Percentiles rank a stretch among this genome's conserved stretches.
phyloP scores from a whole-genome alignment of 2,797 vertebrate species.

The Limosa lapponica region DNA sequence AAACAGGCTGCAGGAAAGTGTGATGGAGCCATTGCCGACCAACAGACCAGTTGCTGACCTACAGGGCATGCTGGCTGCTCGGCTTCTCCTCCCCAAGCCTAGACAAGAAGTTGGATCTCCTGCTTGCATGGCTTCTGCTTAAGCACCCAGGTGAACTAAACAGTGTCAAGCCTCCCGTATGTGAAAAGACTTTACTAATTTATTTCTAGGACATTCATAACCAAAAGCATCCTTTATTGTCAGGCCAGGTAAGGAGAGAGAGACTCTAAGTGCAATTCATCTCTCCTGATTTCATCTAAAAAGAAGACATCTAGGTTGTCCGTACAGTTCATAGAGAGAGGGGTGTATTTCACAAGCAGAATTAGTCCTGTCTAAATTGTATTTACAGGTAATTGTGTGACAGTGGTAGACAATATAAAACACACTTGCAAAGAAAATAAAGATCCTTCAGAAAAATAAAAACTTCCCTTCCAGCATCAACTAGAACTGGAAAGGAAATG shows the following conservation, averaged over 20 bases:
- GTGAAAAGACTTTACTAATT: not conserved
- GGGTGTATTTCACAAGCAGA: not conserved
- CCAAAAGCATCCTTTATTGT: not conserved
- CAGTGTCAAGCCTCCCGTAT: not conserved
- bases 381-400: not conserved
- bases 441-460: not conserved
- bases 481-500: not conserved
- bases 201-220: not conserved
- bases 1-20: not conserved
- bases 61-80: not conserved
- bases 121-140: not conserved
- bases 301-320: not conserved
- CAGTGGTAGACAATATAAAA: not conserved
- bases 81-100: not conserved
- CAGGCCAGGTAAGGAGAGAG: not conserved
- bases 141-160: not conserved
- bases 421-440: not conserved
- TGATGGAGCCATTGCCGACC: rapidly evolving
- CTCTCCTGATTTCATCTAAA: not conserved
- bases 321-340: not conserved
- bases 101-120: not conserved
- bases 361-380: not conserved
- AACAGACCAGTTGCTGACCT: not conserved
- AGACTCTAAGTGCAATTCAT: not conserved
- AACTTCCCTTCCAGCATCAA: not conserved